Conservation (phyloP, 1,140 invertebrate species). For the Heliconius congener region DNA sequence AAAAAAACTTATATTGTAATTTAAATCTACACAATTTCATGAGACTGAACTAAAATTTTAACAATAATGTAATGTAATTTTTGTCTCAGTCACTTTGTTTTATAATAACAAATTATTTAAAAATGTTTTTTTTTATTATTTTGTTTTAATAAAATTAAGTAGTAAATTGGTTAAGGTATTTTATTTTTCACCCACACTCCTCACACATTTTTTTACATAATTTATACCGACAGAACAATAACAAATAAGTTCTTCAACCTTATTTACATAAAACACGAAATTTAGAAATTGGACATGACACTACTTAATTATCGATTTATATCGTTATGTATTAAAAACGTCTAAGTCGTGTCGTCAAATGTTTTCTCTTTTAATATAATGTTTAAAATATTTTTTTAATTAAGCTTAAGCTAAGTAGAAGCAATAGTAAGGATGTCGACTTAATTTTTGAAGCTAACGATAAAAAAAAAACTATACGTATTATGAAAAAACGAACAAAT, state of each 20-base stretch:
- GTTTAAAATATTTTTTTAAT: not conserved
- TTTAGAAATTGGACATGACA: conserved; percentile 17
- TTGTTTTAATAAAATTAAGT: not conserved
- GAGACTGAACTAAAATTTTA: too few relatives aligned
- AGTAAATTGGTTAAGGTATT: not conserved
- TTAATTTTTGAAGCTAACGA: too few relatives aligned
- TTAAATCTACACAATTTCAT: too few relatives aligned
- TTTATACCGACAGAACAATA: conserved; percentile 22
- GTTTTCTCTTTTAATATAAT: not conserved
- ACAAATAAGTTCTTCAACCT: conserved; percentile 28
- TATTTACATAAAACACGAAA: conserved; percentile 35
- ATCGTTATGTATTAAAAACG: not conserved
- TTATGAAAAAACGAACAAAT: too few relatives aligned
- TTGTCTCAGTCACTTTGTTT: not conserved
- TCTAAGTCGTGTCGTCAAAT: not conserved
- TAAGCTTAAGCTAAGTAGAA: too few relatives aligned
- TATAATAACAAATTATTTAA: not conserved
- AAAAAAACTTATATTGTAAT: too few relatives aligned
- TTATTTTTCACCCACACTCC: not conserved
- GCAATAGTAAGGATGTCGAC: too few relatives aligned
- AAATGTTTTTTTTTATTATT: too few relatives aligned
- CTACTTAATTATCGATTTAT: conserved; percentile 40
- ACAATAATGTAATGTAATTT: too few relatives aligned
- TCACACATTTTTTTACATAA: not conserved
- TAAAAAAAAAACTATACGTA: too few relatives aligned